phyloP scores from a whole-genome alignment of 1,140 invertebrate species.

The Caerostris darwini region DNA sequence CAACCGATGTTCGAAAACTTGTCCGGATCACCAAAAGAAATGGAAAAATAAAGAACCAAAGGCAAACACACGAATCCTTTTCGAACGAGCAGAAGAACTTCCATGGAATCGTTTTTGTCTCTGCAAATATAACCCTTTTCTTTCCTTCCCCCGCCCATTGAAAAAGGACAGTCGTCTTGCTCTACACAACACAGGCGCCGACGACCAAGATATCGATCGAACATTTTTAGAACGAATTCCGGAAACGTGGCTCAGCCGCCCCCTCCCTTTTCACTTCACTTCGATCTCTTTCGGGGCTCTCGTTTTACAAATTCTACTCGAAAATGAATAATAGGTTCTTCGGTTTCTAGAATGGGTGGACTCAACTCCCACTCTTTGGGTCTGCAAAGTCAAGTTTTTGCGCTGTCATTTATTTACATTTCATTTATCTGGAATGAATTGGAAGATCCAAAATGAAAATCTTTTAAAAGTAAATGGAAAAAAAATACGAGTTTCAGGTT shows the following conservation, averaged over 20 bases:
- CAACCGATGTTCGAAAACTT: not conserved
- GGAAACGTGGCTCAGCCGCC: conserved; percentile 47
- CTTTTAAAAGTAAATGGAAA: not conserved
- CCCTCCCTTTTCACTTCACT: not conserved
- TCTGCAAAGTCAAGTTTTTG: conserved; percentile 8
- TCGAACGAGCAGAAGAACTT: not conserved
- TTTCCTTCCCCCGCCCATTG: not conserved
- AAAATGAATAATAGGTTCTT: conserved; percentile 41
- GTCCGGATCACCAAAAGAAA: not conserved
- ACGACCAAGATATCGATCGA: conserved; percentile 61
- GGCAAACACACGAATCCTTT: not conserved
- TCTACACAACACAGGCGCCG: conserved; percentile 49
- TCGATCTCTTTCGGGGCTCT: not conserved
- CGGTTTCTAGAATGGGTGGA: not conserved
- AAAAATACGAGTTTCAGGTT: not conserved
- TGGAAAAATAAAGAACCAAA: not conserved
- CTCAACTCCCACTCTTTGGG: not conserved
- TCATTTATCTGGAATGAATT: conserved; percentile 12
- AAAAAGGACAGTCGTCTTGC: conserved; percentile 36
- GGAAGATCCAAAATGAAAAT: not conserved
- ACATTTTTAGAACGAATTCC: conserved; percentile 71
- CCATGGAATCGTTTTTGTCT: conserved; percentile 17
- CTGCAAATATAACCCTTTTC: conserved; percentile 27
- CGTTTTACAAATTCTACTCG: conserved; percentile 39
- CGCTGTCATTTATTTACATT: not conserved